Evolutionary conservation across 1,140 invertebrate genomes (phyloP), one percentile per base, ranked within the genome.

Genomic region (Onthophagus taurus): DNA sequence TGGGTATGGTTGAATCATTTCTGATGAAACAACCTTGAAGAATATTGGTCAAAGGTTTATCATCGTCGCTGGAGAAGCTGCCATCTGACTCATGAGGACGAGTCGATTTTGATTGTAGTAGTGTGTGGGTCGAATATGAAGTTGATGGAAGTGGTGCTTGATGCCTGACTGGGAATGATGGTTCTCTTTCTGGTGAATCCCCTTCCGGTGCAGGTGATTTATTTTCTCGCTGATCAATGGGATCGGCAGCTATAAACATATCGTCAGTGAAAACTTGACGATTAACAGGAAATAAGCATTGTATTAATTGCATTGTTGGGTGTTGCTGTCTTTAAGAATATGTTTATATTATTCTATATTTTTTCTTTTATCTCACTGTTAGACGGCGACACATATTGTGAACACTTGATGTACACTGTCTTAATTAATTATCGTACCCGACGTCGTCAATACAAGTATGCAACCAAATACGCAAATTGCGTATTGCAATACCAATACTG

Each of bases 261-360:
- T 34, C 42, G n/a, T 54, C 41, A 36, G 43, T 43, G 31, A 53
- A 53, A 19, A 48, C 42, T 14, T 49, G n/a, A 14, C 37, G 29
- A 47, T 54, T 51, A 38, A 54, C 43, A 18, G 53, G 49, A 47
- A 35, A 54, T 48, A 55, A 50, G 18, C 53, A 57, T 56, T 44
- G 50, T 50, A 42, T 61, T 60, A 7, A 64, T 50, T 11, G 57
- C 53, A 44, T 47, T 62, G 34, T 38, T 6, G 31, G 48, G 37
- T 44, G 9, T 37, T 44, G n/a, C n/a, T n/a, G n/a, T n/a, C n/a
- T n/a, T n/a, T n/a, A n/a, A n/a, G n/a, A n/a, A n/a, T n/a, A n/a
- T n/a, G n/a, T n/a, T n/a, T n/a, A n/a, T n/a, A n/a, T n/a, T n/a
- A n/a, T n/a, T n/a, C n/a, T n/a, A n/a, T n/a, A n/a, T n/a, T n/a